phyloP scores from a whole-genome alignment of 2,113 vertebrate species.

The Poecile atricapillus region DNA sequence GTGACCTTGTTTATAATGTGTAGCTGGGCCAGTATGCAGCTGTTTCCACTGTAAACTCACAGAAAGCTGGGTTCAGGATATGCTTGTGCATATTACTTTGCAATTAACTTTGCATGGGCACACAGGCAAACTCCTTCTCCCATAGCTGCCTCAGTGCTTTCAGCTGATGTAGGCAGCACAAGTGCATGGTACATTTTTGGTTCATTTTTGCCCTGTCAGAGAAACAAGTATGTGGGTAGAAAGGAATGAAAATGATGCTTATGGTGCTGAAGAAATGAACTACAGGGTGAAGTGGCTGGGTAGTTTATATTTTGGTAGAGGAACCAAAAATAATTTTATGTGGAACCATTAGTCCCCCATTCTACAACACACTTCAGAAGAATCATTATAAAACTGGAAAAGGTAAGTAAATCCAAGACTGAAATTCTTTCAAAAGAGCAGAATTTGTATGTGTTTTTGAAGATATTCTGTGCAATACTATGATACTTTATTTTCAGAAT shows the following conservation, averaged over 20 bases:
- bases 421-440: neutral
- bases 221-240: neutral
- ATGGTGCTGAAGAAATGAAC: neutral
- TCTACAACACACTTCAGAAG: neutral
- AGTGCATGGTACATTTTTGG: fast-evolving
- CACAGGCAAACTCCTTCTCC: neutral
- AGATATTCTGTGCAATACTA: neutral
- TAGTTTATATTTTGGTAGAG: neutral
- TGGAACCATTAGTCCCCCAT: neutral
- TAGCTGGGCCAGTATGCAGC: neutral
- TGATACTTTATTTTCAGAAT: neutral
- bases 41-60: constrained; percentile 13
- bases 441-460: neutral
- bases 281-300: neutral
- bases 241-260: neutral
- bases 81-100: constrained; percentile 14
- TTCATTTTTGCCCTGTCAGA: neutral
- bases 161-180: neutral
- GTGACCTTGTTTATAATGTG: neutral
- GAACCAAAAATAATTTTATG: neutral
- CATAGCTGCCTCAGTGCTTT: neutral
- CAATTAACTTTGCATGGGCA: neutral
- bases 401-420: neutral
- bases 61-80: neutral
- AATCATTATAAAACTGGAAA: neutral